Percentiles rank a stretch among this genome's conserved stretches.
Conservation (phyloP, 2,113 vertebrate species). For the Indri indri region DNA sequence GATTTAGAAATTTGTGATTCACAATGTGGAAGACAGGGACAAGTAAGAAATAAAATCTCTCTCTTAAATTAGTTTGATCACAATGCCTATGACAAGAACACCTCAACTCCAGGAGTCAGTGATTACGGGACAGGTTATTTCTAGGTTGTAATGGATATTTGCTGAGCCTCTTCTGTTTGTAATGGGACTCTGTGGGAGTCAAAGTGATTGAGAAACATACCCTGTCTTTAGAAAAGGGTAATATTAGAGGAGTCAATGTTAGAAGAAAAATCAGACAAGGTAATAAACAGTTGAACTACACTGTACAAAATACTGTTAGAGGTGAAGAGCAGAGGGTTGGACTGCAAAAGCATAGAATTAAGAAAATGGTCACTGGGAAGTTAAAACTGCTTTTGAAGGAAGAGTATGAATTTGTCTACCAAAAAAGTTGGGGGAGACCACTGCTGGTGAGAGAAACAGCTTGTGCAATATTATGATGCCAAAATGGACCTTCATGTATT, state of each 20-base stretch:
- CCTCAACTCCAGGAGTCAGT: background rate
- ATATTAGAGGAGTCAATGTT: background rate
- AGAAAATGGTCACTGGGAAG: background rate
- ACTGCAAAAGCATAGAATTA: background rate
- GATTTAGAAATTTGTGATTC: background rate
- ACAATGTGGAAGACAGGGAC: background rate
- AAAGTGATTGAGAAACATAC: background rate
- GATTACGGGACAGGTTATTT: background rate
- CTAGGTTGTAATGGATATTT: background rate
- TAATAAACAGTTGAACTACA: background rate
- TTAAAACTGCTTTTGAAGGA: background rate
- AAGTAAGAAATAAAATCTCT: background rate
- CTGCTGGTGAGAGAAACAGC: background rate
- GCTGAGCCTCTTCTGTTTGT: background rate
- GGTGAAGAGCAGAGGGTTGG: background rate
- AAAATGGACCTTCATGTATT: background rate
- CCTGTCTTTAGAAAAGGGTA: background rate
- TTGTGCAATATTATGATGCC: background rate
- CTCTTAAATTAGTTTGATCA: slow-evolving; percentile 15
- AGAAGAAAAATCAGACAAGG: background rate
- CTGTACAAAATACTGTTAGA: background rate
- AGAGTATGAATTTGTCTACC: background rate
- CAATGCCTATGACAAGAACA: background rate
- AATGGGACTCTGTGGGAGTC: background rate
- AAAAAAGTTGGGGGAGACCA: background rate